Base-by-base conservation (phyloP, 2,113 vertebrate species). In the Bos taurus region DNA sequence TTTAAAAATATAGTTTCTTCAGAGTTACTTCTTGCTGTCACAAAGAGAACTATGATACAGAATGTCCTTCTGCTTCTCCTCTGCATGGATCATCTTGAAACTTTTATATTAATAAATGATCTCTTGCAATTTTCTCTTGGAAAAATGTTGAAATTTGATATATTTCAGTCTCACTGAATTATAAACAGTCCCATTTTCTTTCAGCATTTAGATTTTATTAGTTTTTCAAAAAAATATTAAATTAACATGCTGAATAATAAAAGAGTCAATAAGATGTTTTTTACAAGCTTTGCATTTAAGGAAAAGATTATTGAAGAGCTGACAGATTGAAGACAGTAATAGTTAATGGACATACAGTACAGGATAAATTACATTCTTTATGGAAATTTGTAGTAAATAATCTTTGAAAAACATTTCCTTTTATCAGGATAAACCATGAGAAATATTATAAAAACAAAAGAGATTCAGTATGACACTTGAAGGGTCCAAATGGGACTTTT, bases 231-330 rank as follows among this genome's bases (percentile, higher is more conserved):
- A 96, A 96, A 93, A 94, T 86, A 97, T 97, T 98, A 96, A 96
- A 97, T 98, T 98, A 97, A 95, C 95, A 98, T 94, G 54, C 80
- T 97, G 95, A 97, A 96, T 97, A 98, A 97, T 98, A 94, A 94
- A 97, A 91, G 60, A 96, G 77, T 95, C 96, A 97, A 92, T 98
- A 91, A 94, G 33, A 91, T 87, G 10, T 81, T 88, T 97, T 97
- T 94, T 94, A 94, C 25, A 93, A 97, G 57, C 36, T 97, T 88
- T 95, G 84, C 82, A 90, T 96, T 85, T 86, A 90, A 88, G 26
- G 50, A 90, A 90, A 92, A 89, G n/a, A 54, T 36, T 87, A 40
- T 88, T 85, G 89, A 97, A 90, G 50, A 64, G 48, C 80, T 97
- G 95, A 93, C 89, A 92, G 52, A 96, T 43, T 97, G 71, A 93